A percentile compares a stretch with the other conserved stretches of the same genome.
phyloP scores from a whole-genome alignment of 1,140 invertebrate genomes.

The Cherax destructor region DNA sequence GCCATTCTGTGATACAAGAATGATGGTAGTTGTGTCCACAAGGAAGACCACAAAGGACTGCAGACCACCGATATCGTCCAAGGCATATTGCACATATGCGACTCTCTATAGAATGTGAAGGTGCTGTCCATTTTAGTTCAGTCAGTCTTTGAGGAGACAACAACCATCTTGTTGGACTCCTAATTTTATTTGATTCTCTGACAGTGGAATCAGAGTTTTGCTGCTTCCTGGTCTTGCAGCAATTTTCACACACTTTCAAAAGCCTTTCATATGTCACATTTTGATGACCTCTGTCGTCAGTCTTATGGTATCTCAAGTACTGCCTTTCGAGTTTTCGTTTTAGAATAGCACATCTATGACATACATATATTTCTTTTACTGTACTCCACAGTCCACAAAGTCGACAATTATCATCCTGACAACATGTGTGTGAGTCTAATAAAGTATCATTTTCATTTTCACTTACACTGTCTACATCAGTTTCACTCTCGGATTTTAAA shows the following conservation, averaged over 20 bases:
- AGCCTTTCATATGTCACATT: conserved; percentile 53
- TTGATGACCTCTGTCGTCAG: conserved; percentile 21
- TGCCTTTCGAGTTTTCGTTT: conserved; percentile 60
- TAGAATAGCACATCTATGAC: conserved; percentile 62
- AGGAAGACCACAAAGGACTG: conserved; percentile 56
- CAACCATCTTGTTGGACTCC: conserved; percentile 35
- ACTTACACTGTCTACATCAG: conserved; percentile 72
- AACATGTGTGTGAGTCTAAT: conserved; percentile 61
- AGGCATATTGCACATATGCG: conserved; percentile 63
- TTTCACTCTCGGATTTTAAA: conserved; percentile 69
- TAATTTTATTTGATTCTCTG: conserved; percentile 28
- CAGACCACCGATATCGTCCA: conserved; percentile 55
- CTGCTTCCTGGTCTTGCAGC: conserved; percentile 52
- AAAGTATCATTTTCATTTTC: conserved; percentile 53
- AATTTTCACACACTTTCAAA: conserved; percentile 54
- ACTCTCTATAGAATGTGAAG: conserved; percentile 55
- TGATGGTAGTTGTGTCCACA: conserved; percentile 64
- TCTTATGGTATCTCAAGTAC: conserved; percentile 39
- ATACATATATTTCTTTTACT: conserved; percentile 60
- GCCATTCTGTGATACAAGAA: conserved; percentile 58
- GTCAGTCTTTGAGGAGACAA: conserved; percentile 61
- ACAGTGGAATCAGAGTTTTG: conserved; percentile 18
- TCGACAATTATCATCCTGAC: conserved; percentile 67
- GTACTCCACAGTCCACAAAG: conserved; percentile 55
- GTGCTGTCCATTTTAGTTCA: conserved; percentile 61